Base-by-base conservation (phyloP, 2,113 vertebrate species). In the Xiphias gladius region DNA sequence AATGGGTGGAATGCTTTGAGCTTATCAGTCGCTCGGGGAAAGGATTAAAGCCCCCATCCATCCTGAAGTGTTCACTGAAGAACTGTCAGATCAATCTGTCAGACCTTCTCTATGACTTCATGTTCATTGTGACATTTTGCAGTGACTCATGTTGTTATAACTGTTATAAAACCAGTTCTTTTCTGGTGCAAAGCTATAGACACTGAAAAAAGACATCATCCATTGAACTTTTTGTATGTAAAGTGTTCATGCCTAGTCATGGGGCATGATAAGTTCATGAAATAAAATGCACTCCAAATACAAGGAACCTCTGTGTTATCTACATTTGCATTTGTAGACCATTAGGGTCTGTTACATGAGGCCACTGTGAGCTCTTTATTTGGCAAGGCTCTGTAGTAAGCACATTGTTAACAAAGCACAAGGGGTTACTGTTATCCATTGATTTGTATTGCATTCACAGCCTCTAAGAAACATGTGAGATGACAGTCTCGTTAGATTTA, bases 221-320 rank as follows among this genome's bases (percentile, higher is more conserved):
- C 50, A 2, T 52, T 69, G 22, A 35, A 74, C 50, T 64, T 54
- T 41, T 12, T 78, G 12, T 46, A 35, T 63, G 28, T 62, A 20
- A 46, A 17, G 28, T 74, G n/a, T 50, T 64, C n/a, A n/a, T n/a
- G n/a, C n/a, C n/a, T 48, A 11, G 37, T 54, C 55, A 32, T 50
- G 35, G 20, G 14, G 30, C 20, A 30, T 41, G 14, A 26, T 26
- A 58, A 37, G 13, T 64, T 66, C 9, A 26, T 76, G 58, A 19
- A 87, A 81, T 79, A 73, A 84, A 86, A 79, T 32, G 1, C 19
- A 71, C 12, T 59, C 20, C 28, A 61, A 73, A 35, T 39, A 77
- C 17, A 71, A 65, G 3, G 17, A 22, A 1, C 2, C 14, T 73
- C 63, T 79, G 48, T 87, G 43, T 58, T 65, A 24, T 68, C 2